These are phyloP conservation scores for Syrista parreyssii DNA, from an alignment of 2,888 invertebrate genomes.

Conservation along the genomic window DNA sequence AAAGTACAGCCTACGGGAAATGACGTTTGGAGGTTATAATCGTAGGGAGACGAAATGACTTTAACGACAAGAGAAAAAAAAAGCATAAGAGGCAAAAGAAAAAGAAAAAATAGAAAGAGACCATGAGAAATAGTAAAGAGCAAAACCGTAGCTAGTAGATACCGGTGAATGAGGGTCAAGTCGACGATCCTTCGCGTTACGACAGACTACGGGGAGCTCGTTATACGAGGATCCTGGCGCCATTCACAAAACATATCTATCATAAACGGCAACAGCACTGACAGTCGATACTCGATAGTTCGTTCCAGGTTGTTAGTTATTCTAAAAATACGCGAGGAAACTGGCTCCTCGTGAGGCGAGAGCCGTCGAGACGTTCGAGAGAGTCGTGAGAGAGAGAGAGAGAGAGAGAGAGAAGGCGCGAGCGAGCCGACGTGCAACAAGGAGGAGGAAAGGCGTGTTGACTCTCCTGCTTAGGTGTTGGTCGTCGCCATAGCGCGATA, in stretches of 20 bases:
- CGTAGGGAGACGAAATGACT: not conserved
- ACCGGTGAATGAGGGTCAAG: too few relatives aligned
- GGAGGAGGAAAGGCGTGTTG: too few relatives aligned
- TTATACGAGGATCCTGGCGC: constrained; percentile 37
- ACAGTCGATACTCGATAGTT: constrained; percentile 39
- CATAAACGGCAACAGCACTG: constrained; percentile 33
- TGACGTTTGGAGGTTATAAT: constrained; percentile 21
- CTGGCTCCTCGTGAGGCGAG: constrained; percentile 18
- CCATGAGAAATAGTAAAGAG: constrained; percentile 9
- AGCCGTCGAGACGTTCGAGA: too few relatives aligned
- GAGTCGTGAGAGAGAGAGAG: too few relatives aligned
- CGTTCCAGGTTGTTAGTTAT: constrained; percentile 42
- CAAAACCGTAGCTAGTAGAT: not conserved
- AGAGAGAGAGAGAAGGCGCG: too few relatives aligned
- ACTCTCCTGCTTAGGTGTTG: too few relatives aligned
- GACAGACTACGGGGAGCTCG: constrained; percentile 28
- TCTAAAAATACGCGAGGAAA: constrained; percentile 39
- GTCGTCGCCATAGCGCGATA: too few relatives aligned
- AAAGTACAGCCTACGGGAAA: not conserved
- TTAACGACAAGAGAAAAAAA: constrained; percentile 1
- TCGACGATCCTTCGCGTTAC: constrained; percentile 1
- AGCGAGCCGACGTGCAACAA: too few relatives aligned
- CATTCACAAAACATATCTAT: constrained; percentile 36
- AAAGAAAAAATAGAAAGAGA: constrained; percentile 2
- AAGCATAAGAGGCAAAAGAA: not conserved